phyloP scores from a whole-genome alignment of 2,113 vertebrate genomes.

The Menura novaehollandiae region DNA sequence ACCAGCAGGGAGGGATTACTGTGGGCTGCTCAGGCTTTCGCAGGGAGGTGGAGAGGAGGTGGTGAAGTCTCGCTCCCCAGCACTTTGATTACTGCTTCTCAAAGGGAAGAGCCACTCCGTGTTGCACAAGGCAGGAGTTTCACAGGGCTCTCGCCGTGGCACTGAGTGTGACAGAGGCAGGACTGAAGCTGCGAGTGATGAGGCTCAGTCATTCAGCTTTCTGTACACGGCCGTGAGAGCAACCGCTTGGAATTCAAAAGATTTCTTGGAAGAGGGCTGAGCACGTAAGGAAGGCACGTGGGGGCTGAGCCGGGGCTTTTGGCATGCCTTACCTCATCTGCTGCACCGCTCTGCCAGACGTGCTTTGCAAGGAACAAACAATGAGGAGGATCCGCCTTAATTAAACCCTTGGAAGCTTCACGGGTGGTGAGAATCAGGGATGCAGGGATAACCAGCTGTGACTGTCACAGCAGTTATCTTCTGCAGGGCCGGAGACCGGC shows the following conservation, averaged over 20 bases:
- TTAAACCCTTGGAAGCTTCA: background rate
- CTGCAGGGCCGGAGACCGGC: background rate
- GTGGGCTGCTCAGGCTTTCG: background rate
- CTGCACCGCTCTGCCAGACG: background rate
- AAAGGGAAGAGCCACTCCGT: background rate
- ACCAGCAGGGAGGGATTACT: background rate
- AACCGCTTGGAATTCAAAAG: background rate
- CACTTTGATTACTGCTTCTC: background rate
- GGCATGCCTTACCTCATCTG: background rate
- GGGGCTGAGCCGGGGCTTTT: background rate
- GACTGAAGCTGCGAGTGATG: rapidly evolving
- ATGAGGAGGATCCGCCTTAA: background rate
- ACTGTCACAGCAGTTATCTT: background rate
- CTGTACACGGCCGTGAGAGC: background rate
- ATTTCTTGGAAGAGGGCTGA: background rate
- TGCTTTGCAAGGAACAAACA: background rate
- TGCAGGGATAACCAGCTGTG: background rate
- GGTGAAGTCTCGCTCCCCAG: background rate
- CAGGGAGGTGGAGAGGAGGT: background rate
- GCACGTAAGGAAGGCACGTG: background rate
- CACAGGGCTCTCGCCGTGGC: rapidly evolving
- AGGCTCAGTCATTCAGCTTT: background rate
- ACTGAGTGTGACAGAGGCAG: background rate
- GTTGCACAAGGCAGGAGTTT: background rate
- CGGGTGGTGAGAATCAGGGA: background rate